Evolutionary conservation across 2,113 vertebrate genomes (phyloP).

Genomic region (Porphyrio hochstetteri): DNA sequence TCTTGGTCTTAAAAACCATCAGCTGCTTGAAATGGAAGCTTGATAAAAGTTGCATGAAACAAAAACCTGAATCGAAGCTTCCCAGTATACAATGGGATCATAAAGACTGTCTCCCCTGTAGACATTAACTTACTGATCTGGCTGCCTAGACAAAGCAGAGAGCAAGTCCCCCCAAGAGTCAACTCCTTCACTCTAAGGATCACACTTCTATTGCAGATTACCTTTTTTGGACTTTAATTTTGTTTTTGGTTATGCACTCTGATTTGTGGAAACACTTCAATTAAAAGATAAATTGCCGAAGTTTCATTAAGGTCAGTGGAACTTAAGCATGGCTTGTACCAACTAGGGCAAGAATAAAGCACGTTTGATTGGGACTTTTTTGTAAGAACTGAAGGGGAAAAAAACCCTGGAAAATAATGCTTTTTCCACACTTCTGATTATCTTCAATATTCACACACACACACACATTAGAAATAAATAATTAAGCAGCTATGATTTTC

Average conservation of each 20-base stretch:
- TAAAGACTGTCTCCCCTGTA: not conserved
- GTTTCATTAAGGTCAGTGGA: not conserved
- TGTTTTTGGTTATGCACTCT: not conserved
- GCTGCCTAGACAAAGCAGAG: not conserved
- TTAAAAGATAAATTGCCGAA: not conserved
- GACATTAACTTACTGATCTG: not conserved
- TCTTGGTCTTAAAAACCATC: not conserved
- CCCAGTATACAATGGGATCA: not conserved
- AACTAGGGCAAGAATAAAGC: not conserved
- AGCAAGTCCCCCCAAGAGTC: not conserved
- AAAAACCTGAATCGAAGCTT: not conserved
- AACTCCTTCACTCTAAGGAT: not conserved
- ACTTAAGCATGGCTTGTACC: not conserved
- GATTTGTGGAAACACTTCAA: not conserved
- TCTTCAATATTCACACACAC: not conserved
- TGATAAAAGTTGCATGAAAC: not conserved
- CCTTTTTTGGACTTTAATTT: not conserved
- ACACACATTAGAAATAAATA: not conserved
- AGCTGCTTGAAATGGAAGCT: not conserved
- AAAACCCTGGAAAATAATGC: not conserved
- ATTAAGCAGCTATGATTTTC: not conserved
- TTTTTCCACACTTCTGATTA: conserved; percentile 1
- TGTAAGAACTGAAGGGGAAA: not conserved
- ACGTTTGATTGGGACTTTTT: not conserved
- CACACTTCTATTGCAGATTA: not conserved